phyloP scores from a whole-genome alignment of 1,140 invertebrate genomes.

The Zaprionus ghesquierei region DNA sequence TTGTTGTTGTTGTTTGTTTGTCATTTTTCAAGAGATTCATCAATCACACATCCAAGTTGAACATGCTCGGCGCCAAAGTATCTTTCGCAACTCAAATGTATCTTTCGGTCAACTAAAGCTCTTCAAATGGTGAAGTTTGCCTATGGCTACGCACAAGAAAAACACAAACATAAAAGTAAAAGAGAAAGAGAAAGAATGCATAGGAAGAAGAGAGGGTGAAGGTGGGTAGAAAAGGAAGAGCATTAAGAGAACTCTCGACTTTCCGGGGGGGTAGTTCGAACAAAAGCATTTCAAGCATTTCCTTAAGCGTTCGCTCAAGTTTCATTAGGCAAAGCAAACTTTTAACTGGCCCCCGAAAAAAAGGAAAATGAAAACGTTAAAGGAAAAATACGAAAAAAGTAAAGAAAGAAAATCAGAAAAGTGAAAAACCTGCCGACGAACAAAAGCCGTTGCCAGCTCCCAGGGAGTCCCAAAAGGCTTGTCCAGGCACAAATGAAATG shows the following conservation, averaged over 20 bases:
- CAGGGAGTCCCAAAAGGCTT: conserved; percentile 40
- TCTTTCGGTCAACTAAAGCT: conserved; percentile 25
- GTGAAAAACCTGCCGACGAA: conserved; percentile 8
- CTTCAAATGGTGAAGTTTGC: conserved; percentile 15
- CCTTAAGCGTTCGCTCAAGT: conserved; percentile 72
- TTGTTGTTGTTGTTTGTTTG: conserved; percentile 24
- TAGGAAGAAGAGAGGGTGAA: not conserved
- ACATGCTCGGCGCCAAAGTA: conserved; percentile 18
- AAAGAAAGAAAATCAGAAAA: conserved; percentile 25
- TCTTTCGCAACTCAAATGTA: conserved; percentile 35
- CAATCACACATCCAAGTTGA: conserved; percentile 45
- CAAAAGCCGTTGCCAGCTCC: conserved; percentile 21
- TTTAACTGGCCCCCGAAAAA: conserved; percentile 40
- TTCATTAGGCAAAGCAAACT: conserved; percentile 70
- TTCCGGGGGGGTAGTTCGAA: conserved; percentile 32
- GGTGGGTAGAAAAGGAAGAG: not conserved
- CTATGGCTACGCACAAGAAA: not conserved
- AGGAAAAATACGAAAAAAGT: conserved; percentile 27
- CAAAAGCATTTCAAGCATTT: conserved; percentile 74
- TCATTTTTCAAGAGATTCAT: conserved; percentile 48
- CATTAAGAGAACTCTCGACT: conserved; percentile 9
- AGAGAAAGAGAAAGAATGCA: not conserved
- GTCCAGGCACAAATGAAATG: conserved; percentile 27
- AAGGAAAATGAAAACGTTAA: conserved; percentile 15
- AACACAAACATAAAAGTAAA: conserved; percentile 28